Evolutionary conservation across 2,113 vertebrate species (phyloP).

Genomic region (Sphaerodactylus townsendi): DNA sequence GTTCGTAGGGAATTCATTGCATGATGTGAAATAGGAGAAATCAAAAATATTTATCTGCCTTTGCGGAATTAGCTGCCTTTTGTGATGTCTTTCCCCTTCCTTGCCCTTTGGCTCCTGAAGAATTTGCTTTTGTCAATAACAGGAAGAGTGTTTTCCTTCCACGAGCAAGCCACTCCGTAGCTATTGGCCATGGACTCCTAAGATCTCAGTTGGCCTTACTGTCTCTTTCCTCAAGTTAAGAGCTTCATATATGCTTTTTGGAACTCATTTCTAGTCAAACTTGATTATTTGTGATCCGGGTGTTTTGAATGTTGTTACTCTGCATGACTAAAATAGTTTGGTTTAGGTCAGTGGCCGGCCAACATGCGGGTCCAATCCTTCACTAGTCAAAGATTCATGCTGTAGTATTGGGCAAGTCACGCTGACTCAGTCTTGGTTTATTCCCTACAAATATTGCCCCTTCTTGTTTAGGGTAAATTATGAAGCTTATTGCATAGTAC

Average conservation of each 20-base stretch:
- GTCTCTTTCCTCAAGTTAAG: neutral
- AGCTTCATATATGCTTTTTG: neutral
- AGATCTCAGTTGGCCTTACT: neutral
- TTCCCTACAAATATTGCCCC: neutral
- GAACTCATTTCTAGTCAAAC: neutral
- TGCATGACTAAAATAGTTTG: no score
- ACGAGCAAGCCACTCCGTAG: neutral
- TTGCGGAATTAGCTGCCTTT: neutral
- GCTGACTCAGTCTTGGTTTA: neutral
- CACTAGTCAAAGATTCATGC: neutral
- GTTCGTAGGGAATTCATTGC: neutral
- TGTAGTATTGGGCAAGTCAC: no score
- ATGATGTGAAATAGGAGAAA: neutral
- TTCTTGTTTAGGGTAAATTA: neutral
- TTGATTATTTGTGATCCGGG: neutral
- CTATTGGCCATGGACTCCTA: neutral
- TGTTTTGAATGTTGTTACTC: neutral
- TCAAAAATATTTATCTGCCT: neutral
- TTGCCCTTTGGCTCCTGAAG: neutral
- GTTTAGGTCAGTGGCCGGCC: no score
- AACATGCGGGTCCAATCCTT: neutral
- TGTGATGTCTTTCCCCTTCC: neutral
- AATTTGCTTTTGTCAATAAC: neutral
- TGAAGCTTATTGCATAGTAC: neutral
- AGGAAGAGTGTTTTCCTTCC: conserved; percentile 20